Evolutionary conservation across 2,797 vertebrate species (phyloP), one percentile per base, ranked within the genome.

Genomic region (Ctenochaetus hawaiiensis): DNA sequence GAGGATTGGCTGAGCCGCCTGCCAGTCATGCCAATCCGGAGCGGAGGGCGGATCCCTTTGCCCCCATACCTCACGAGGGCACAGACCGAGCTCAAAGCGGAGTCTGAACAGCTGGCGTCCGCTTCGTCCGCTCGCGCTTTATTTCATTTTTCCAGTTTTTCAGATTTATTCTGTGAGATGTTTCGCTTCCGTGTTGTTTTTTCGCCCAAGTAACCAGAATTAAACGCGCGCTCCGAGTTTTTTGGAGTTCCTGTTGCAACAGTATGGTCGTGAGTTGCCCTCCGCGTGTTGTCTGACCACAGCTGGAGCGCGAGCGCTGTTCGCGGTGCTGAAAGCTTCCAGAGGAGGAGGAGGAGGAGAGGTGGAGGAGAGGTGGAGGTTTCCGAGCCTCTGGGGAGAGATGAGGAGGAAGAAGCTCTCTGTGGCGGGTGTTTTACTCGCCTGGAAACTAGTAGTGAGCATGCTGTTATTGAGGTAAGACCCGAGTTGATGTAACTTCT

Each of bases 391-490:
- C 26, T 30, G 14, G 49, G 20, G 22, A 64, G 71, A 72, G 13
- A 91, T 85, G 87, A 68, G 54, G 65, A 75, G 57, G 18, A 74
- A 39, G 37, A 20, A 12, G 63, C 37, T 72, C 8, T 39, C 20
- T n/a, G 77, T 75, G 75, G 47, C 58, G 68, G 76, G 78, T 30
- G 72, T 66, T 17, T 6, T 78, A 10, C 64, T 83, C 18, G 75
- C 61, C 47, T 86, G 83, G 73, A 77, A 56, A 41, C 69, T 92
- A 1, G 54, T 72, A 49, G 43, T 30, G 26, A 30, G 41, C 41
- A 16, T 47, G 0, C 67, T 86, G 62, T 57, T 83, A 1, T 60
- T 87, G 65, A 82, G 88, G 91, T 92, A 67, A 83, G 75, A 39
- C 2, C 13, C 11, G 4, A 1, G 0, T 34, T 2, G 2, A 22